These are phyloP conservation scores for Pangasius larnaudii DNA, from an alignment of 2,797 vertebrate species.

Conservation along the genomic window DNA sequence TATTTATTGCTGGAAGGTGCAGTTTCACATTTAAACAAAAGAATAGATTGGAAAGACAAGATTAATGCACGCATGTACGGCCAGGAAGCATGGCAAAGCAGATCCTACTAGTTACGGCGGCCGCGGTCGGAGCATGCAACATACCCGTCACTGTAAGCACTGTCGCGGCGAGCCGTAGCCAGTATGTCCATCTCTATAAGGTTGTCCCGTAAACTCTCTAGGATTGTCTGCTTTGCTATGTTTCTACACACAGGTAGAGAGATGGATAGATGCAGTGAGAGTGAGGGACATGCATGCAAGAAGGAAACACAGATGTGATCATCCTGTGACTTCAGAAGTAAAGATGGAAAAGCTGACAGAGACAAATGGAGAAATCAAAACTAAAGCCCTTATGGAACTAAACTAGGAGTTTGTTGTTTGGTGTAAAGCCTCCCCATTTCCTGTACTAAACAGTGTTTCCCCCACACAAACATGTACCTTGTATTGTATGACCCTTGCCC, in stretches of 20 bases:
- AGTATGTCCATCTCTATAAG: conserved; percentile 99
- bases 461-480: conserved; percentile 71
- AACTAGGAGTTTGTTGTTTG: conserved; percentile 64
- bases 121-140: conserved; percentile 77
- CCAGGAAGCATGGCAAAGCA: conserved; percentile 72
- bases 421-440: conserved; percentile 37
- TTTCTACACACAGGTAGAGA: conserved; percentile 99
- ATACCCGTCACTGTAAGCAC: conserved; percentile 96
- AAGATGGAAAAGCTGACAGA: conserved; percentile 58
- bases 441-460: conserved; percentile 52
- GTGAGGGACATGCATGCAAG: conserved; percentile 92
- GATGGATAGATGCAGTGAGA: conserved; percentile 83
- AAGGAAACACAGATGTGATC: conserved; percentile 68
- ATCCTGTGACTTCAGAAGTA: conserved; percentile 65
- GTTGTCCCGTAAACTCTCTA: conserved; percentile 99
- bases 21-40: conserved; percentile 6
- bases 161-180: conserved; percentile 91
- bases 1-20: not conserved
- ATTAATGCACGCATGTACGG: conserved; percentile 41
- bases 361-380: conserved; percentile 58
- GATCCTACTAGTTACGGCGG: conserved; percentile 60
- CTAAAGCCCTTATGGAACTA: conserved; percentile 78
- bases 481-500: conserved; percentile 85
- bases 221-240: conserved; percentile 99
- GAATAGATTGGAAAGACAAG: conserved; percentile 39